Evolutionary conservation across 2,888 invertebrate species (phyloP).

Genomic region (Choristoneura rosaceana): DNA sequence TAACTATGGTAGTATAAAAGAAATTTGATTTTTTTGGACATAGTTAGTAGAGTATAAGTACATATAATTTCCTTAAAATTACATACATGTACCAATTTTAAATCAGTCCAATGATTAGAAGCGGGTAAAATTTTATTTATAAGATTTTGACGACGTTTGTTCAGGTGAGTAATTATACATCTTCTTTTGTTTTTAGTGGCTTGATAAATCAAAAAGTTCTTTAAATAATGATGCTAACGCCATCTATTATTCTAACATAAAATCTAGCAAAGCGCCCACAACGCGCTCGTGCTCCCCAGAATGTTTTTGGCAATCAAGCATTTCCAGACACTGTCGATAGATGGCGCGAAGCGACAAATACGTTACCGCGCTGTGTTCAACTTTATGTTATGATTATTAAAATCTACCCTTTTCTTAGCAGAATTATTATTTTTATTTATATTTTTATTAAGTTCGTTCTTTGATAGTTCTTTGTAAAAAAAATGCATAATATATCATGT

Average conservation of each 20-base stretch:
- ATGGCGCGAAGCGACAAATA: conserved; percentile 19
- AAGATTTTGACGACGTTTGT: no score
- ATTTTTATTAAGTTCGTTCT: background rate
- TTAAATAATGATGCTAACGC: background rate
- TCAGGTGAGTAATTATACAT: no score
- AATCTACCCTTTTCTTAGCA: background rate
- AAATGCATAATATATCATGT: background rate
- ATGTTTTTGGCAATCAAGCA: background rate
- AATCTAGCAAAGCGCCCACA: background rate
- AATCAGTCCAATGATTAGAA: no score
- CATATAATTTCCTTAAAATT: no score
- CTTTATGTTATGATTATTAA: background rate
- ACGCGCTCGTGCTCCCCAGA: background rate
- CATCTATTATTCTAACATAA: conserved; percentile 21
- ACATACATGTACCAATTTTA: no score
- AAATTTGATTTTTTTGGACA: no score
- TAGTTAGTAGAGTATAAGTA: no score
- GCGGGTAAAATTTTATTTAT: no score
- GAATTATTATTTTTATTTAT: background rate
- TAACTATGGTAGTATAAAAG: no score
- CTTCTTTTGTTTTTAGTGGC: no score
- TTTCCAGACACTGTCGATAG: conserved; percentile 10
- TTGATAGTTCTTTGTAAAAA: background rate
- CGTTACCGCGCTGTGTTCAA: no score
- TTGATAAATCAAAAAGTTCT: background rate